Conservation (phyloP, 2,797 vertebrate genomes). For the Hypotaenidia philippensis region DNA sequence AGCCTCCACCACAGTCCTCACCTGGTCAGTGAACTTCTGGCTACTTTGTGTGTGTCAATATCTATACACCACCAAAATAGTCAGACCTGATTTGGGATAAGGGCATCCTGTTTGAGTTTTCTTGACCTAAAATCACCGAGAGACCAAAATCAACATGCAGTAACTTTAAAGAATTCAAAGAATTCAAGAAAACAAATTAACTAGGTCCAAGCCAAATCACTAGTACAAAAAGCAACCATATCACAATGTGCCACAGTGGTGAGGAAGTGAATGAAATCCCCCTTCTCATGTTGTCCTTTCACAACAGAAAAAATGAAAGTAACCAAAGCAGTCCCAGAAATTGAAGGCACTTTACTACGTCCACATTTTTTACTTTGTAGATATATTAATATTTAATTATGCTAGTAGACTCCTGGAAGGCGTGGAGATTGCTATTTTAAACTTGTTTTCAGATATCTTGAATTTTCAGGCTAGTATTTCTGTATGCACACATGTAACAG, state of each 20-base stretch:
- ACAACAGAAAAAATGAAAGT: neutral
- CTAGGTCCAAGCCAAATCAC: neutral
- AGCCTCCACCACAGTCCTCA: neutral
- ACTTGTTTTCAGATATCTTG: neutral
- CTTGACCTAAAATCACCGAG: neutral
- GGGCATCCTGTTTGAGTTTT: neutral
- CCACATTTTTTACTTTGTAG: neutral
- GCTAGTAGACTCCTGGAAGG: neutral
- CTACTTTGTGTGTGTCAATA: neutral
- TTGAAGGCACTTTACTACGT: neutral
- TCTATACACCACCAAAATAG: neutral
- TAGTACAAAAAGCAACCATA: neutral
- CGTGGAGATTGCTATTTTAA: neutral
- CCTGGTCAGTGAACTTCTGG: neutral
- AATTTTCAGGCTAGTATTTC: neutral
- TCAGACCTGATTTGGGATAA: neutral
- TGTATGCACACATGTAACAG: neutral
- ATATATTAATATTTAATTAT: neutral
- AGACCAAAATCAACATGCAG: neutral
- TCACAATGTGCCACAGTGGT: accelerated
- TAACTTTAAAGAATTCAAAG: neutral
- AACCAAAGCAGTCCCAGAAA: neutral
- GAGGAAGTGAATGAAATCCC: neutral
- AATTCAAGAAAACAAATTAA: neutral
- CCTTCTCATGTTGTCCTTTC: neutral